Evolutionary conservation across 2,888 invertebrate genomes (phyloP), one percentile per base, ranked within the genome.

Genomic region (Pseudolycoriella hygida): DNA sequence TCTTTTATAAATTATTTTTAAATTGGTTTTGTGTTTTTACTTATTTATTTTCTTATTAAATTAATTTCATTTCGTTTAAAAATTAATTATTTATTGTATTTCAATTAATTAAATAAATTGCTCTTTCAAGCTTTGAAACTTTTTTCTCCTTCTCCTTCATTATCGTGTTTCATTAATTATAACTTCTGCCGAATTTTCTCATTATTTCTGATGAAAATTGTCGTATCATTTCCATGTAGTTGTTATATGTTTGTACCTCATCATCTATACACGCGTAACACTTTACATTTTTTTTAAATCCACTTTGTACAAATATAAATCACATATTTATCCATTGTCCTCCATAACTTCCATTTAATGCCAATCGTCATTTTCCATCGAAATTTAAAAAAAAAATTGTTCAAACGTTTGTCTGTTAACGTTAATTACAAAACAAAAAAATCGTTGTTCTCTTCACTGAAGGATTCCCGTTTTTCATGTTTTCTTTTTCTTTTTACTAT

Each of bases 251-350:
- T 25, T 25, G 25, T 25, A 25, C 25, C 25, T 25, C 25, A 25
- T 25, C 34, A 12, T 14, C 34, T n/a, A 34, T 34, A 14, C 15
- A 14, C 17, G 15, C 39, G 8, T 39, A 39, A 39, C 14, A 39
- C 17, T 39, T 39, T 39, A 39, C 39, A 39, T 39, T 39, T 25
- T 25, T 25, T 25, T 25, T 25, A 25, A 25, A 25, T 25, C 25
- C 25, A 25, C 25, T 25, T 39, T 39, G 39, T 39, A 39, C 39
- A 39, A 39, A 17, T 17, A 39, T 39, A 39, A 39, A 39, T 39
- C 39, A 39, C 39, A 39, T 39, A 15, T 17, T 39, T 39, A 39
- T 4, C 39, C 39, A 34, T 34, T 34, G 34, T 34, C 15, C 34
- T 34, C 34, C 3, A 34, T 34, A 14, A 34, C 5, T 14, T 34